Conservation (phyloP, 2,797 vertebrate genomes). For the Cirrhinus molitorella region DNA sequence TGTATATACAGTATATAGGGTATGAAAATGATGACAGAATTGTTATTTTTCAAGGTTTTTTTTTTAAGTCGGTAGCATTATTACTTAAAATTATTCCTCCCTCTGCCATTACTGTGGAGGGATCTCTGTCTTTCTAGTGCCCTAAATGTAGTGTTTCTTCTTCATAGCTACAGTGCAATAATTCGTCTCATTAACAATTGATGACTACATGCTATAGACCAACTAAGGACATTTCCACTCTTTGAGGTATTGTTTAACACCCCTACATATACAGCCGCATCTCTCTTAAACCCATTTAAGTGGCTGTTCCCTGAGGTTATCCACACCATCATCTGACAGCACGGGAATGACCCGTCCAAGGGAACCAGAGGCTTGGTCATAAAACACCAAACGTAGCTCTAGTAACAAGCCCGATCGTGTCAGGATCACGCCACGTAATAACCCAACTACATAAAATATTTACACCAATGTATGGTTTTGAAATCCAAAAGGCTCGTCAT, state of each 20-base stretch:
- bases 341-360: slow-evolving; percentile 24
- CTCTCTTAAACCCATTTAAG: slow-evolving; percentile 18
- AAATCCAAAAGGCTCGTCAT: slow-evolving; percentile 61
- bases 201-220: not conserved
- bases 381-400: slow-evolving; percentile 18
- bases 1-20: not conserved
- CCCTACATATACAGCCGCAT: not conserved
- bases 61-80: not conserved
- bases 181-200: slow-evolving; percentile 18
- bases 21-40: not conserved
- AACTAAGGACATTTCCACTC: not conserved
- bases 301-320: slow-evolving; percentile 20
- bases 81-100: not conserved
- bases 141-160: not conserved
- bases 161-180: not conserved
- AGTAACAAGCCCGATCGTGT: slow-evolving; percentile 36
- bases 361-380: slow-evolving; percentile 33
- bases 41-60: too few species aligned
- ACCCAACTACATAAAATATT: slow-evolving; percentile 66
- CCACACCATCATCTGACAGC: slow-evolving; percentile 2
- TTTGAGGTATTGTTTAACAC: slow-evolving; percentile 2
- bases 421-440: slow-evolving; percentile 52
- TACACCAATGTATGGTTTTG: slow-evolving; percentile 52
- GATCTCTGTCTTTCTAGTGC: slow-evolving; percentile 11
- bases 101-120: not conserved